phyloP scores from a whole-genome alignment of 2,113 vertebrate genomes.

The Seriola quinqueradiata region DNA sequence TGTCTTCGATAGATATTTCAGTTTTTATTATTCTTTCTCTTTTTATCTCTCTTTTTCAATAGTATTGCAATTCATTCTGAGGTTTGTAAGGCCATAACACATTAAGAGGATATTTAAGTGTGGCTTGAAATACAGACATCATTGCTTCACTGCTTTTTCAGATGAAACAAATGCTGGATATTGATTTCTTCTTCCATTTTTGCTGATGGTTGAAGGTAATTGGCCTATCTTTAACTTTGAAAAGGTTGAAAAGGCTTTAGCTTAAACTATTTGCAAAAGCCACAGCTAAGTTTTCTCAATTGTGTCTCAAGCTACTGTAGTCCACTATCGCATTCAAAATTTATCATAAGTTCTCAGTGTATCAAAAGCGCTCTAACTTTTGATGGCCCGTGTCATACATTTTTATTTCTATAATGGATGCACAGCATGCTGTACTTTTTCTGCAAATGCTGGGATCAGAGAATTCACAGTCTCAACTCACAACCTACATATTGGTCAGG shows the following conservation, averaged over 20 bases:
- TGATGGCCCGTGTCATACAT: no score
- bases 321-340: background rate
- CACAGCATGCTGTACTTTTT: no score
- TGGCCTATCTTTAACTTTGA: constrained; percentile 8
- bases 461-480: no score
- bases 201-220: constrained; percentile 6
- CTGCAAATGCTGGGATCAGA: no score
- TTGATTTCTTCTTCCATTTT: background rate
- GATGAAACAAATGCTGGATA: background rate
- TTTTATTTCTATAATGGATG: no score
- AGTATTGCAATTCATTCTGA: background rate
- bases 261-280: constrained; percentile 2
- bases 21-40: background rate
- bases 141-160: background rate
- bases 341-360: accelerated
- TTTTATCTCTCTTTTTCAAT: background rate
- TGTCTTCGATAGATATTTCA: background rate
- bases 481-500: no score
- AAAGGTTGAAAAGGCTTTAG: constrained; percentile 19
- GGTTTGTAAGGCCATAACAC: background rate
- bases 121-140: background rate
- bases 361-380: no score
- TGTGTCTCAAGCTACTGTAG: background rate
- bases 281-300: background rate
- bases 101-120: background rate